A percentile compares a stretch with the other conserved stretches of the same genome.
Conservation (phyloP, 53 echinoderm and acorn worm species). For the Hippasteria phrygiana region DNA sequence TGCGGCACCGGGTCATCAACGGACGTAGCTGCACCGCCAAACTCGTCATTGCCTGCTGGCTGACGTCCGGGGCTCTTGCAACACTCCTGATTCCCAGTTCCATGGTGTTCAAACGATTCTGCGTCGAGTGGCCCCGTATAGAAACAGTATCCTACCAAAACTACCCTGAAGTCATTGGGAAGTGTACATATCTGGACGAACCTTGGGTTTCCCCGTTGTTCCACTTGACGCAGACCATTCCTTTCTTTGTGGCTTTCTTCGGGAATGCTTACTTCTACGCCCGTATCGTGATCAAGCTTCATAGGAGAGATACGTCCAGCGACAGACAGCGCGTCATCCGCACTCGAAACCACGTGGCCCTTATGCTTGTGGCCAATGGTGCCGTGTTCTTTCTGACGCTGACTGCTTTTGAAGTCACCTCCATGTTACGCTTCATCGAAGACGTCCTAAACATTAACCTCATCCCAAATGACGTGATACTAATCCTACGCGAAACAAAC, state of each 20-base stretch:
- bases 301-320: background rate
- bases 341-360: slow-evolving; percentile 51
- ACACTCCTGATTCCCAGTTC: background rate
- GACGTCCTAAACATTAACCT: slow-evolving; percentile 3
- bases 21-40: slow-evolving; percentile 32
- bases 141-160: background rate
- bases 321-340: slow-evolving; percentile 38
- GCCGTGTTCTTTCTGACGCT: slow-evolving; percentile 44
- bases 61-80: background rate
- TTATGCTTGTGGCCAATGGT: slow-evolving; percentile 52
- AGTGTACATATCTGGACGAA: background rate
- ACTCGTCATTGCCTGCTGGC: slow-evolving; percentile 41
- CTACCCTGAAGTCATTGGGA: slow-evolving; percentile 15
- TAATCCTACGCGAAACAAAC: slow-evolving; percentile 1
- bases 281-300: slow-evolving; percentile 18
- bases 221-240: slow-evolving; percentile 22
- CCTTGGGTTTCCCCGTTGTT: slow-evolving; percentile 32
- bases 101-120: background rate
- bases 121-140: slow-evolving; percentile 23
- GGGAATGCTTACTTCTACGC: slow-evolving; percentile 47
- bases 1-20: slow-evolving; percentile 38
- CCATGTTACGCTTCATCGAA: slow-evolving; percentile 47
- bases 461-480: slow-evolving; percentile 18
- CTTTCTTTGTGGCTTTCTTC: slow-evolving; percentile 48
- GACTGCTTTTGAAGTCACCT: slow-evolving; percentile 34